Base-by-base conservation (phyloP, 2,888 invertebrate species). In the Ichneumoninae sp. region DNA sequence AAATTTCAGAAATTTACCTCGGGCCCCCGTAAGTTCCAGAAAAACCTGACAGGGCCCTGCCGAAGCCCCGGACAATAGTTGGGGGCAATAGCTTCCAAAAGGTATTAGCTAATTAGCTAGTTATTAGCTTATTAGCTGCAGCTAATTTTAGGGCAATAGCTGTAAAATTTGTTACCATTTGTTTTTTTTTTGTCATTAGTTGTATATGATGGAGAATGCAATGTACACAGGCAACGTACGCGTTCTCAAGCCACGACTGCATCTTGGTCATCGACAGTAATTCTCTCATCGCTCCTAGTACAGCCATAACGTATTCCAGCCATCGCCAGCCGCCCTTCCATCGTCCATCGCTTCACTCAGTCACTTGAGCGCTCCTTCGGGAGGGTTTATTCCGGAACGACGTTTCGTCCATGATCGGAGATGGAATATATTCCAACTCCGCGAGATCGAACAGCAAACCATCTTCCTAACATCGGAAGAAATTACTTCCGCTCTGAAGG, bases 341-440 rank as follows among this genome's bases (percentile, higher is more conserved):
- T 52, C 69, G 74, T 73, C 65, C 66, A 70, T 66, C 83, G 80
- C 83, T 75, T 73, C 79, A 81, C 81, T 80, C 79, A 83, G 80
- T 85, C 82, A 77, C 85, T 85, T 80, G 60, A 85, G 76, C 40
- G 77, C 80, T 68, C 87, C 85, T 73, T 50, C 52, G 85, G 79
- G 87, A 77, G 80, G 74, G 77, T 85, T 85, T 78, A 82, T 80
- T 78, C 70, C 76, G 65, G 77, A 79, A 82, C 81, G 83, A 85
- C 81, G 73, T 74, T 69, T 70, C 77, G 54, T 78, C 70, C 74
- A 83, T 76, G 73, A 66, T 69, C 74, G 65, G 65, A 75, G 66
- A 75, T 52, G 22, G 60, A 57, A 36, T 10, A 22, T 68, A 60
- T 78, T 77, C 5, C 60, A 19, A 57, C 75, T 50, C 36, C 65